Evolutionary conservation across 2,888 invertebrate genomes (phyloP).

Genomic region (Polietes domitor): DNA sequence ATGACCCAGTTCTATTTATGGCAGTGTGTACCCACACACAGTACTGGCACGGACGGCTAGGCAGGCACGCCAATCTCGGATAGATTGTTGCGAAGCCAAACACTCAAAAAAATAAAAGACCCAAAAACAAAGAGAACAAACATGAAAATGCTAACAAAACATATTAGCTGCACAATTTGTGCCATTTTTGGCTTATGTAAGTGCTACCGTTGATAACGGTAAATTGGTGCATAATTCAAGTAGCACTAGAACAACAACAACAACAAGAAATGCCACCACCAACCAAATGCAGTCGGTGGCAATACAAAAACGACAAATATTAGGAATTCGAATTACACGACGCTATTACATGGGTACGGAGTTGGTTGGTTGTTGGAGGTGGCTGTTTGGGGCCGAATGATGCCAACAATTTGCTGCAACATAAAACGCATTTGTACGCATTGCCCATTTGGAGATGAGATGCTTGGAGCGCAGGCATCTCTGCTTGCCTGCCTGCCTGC

Average conservation of each 20-base stretch:
- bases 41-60: no score
- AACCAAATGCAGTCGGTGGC: not conserved
- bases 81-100: slow-evolving; percentile 2
- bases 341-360: not conserved
- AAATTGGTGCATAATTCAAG: slow-evolving; percentile 52
- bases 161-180: slow-evolving; percentile 62
- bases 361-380: slow-evolving; percentile 14
- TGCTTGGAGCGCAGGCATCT: no score
- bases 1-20: slow-evolving; percentile 4
- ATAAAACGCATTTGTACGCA: slow-evolving; percentile 39
- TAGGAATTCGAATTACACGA: slow-evolving; percentile 51
- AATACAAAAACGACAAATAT: slow-evolving; percentile 37
- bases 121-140: not conserved
- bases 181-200: slow-evolving; percentile 54
- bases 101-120: slow-evolving; percentile 21
- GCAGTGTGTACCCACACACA: not conserved
- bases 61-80: not conserved
- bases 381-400: slow-evolving; percentile 32
- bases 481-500: no score
- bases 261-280: slow-evolving; percentile 1
- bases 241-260: slow-evolving; percentile 31
- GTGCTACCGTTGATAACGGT: slow-evolving; percentile 60
- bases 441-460: no score
- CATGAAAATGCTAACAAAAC: slow-evolving; percentile 22
- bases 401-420: not conserved